A percentile compares a stretch with the other conserved stretches of the same genome.
These are phyloP conservation scores for Sylvicola cinctus DNA, from an alignment of 2,888 invertebrate genomes.

Conservation along the genomic window DNA sequence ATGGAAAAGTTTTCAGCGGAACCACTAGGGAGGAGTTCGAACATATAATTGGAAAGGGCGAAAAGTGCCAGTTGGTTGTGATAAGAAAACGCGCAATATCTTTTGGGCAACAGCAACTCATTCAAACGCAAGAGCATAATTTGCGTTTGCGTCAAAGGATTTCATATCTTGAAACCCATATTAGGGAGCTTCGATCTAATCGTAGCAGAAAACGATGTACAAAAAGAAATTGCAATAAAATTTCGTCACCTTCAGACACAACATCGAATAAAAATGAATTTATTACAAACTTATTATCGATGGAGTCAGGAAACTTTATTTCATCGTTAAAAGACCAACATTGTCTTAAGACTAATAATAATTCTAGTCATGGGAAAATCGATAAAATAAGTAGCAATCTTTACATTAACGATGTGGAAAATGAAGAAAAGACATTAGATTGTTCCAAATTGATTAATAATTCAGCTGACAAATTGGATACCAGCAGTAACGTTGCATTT, in stretches of 20 bases:
- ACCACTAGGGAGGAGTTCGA: constrained; percentile 50
- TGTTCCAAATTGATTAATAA: too few species aligned
- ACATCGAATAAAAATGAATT: too few species aligned
- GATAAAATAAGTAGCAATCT: too few species aligned
- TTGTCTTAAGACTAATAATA: too few species aligned
- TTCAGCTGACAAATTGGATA: too few species aligned
- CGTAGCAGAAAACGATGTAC: constrained; percentile 10
- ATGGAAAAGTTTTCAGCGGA: constrained; percentile 51
- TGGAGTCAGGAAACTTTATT: too few species aligned
- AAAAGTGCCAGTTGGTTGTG: constrained; percentile 24
- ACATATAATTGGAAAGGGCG: constrained; percentile 32
- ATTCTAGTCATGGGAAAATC: too few species aligned
- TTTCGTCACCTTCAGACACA: constrained; percentile 29
- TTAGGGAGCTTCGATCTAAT: constrained; percentile 33
- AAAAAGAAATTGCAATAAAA: constrained; percentile 22
- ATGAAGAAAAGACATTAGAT: too few species aligned
- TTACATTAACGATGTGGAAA: too few species aligned
- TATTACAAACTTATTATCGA: too few species aligned
- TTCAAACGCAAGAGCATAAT: constrained; percentile 46
- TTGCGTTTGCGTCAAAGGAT: constrained; percentile 70
- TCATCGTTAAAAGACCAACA: too few species aligned
- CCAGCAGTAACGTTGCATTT: too few species aligned
- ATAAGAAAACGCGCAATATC: constrained; percentile 18
- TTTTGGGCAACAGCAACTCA: constrained; percentile 16
- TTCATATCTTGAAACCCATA: constrained; percentile 77